These are phyloP conservation scores for Phacellophora camtschatica DNA, from an alignment of 30 jellyfish, hydroid and myxozoan genomes.

Conservation along the genomic window DNA sequence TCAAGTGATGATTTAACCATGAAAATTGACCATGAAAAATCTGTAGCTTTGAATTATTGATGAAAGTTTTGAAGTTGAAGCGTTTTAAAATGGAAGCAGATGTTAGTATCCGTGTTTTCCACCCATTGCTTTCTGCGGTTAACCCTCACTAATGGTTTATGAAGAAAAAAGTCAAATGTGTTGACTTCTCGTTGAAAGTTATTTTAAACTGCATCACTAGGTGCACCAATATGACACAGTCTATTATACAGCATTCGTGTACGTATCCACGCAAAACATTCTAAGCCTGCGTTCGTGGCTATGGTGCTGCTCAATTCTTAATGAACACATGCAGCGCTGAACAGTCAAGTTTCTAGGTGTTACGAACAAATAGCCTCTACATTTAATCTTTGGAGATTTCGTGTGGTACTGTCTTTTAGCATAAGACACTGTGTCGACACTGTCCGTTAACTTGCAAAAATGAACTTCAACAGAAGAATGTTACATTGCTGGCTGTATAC, in stretches of 20 bases:
- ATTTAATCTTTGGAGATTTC: not conserved
- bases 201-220: no score
- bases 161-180: slow-evolving; percentile 18
- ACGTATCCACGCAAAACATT: slow-evolving; percentile 29
- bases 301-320: not conserved
- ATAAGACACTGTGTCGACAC: not conserved
- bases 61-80: no score
- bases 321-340: slow-evolving; percentile 14
- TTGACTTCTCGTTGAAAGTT: no score
- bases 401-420: not conserved
- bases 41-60: slow-evolving; percentile 9
- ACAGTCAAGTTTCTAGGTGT: slow-evolving; percentile 34
- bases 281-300: slow-evolving; percentile 13
- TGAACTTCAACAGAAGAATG: no score
- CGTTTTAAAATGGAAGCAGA: slow-evolving; percentile 52
- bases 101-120: slow-evolving; percentile 36
- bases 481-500: no score
- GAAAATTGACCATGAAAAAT: slow-evolving; percentile 2
- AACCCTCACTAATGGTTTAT: slow-evolving; percentile 61
- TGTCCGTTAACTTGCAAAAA: no score
- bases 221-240: no score
- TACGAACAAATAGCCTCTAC: no score
- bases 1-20: not conserved
- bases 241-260: not conserved
- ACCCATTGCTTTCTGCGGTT: slow-evolving; percentile 76